Evolutionary conservation across 2,797 vertebrate species (phyloP).

Genomic region (Loris lydekkerianus): DNA sequence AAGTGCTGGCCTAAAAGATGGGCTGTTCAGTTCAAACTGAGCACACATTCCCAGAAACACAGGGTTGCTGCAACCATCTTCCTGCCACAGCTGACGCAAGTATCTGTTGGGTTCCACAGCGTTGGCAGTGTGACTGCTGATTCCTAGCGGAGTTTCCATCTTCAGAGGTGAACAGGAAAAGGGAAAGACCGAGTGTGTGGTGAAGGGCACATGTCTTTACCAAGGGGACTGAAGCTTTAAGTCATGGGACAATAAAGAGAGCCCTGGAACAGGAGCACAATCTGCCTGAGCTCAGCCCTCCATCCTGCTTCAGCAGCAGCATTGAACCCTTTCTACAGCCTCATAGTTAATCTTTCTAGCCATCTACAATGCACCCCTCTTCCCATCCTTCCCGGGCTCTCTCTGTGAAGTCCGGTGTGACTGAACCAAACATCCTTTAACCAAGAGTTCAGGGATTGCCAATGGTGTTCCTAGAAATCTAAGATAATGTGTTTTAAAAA

Average conservation of each 20-base stretch:
- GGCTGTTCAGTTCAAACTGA: neutral
- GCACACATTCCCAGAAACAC: neutral
- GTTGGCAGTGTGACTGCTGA: slow-evolving; percentile 4
- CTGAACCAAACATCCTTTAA: neutral
- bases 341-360: neutral
- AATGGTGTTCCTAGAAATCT: neutral
- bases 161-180: neutral
- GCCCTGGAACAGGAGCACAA: neutral
- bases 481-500: neutral
- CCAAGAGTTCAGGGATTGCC: neutral
- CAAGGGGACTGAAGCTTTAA: neutral
- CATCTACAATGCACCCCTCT: neutral
- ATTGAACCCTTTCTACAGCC: neutral
- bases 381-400: neutral
- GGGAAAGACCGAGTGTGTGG: neutral
- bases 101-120: neutral
- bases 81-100: slow-evolving; percentile 1
- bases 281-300: neutral
- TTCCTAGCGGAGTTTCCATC: neutral
- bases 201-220: neutral
- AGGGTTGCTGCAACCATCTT: slow-evolving; percentile 21
- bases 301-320: neutral
- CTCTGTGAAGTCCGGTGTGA: neutral
- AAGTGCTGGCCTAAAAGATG: neutral
- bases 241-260: neutral